phyloP scores from a whole-genome alignment of 2,888 invertebrate genomes.

The Scaptomyza parva region DNA sequence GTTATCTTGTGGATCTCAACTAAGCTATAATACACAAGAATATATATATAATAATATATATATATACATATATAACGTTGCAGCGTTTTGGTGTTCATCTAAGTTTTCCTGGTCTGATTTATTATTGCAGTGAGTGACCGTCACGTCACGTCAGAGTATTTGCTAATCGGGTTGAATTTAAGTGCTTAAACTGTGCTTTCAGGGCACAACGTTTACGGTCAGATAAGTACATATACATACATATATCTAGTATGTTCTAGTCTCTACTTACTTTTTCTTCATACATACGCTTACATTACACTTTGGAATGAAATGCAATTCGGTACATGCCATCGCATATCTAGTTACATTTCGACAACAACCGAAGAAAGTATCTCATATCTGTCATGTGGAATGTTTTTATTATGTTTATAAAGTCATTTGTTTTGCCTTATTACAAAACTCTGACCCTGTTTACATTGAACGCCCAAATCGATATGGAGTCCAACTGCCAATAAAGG shows the following conservation, averaged over 20 bases:
- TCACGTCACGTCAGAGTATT: conserved; percentile 35
- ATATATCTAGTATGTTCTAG: conserved; percentile 21
- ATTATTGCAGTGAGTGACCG: conserved; percentile 30
- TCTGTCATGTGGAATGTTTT: not conserved
- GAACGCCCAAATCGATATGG: conserved; percentile 1
- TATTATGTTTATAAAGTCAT: not conserved
- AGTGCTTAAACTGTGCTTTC: conserved; percentile 40
- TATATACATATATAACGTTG: conserved; percentile 2
- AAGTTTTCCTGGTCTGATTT: conserved; percentile 22
- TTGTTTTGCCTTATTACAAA: not conserved
- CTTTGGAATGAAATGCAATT: conserved; percentile 19
- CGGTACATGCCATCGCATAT: conserved; percentile 28
- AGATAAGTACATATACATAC: conserved; percentile 10
- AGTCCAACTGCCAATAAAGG: not conserved
- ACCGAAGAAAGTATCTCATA: conserved; percentile 13
- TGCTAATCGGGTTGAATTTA: conserved; percentile 41
- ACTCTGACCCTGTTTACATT: not conserved
- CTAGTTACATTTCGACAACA: conserved; percentile 39
- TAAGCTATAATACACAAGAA: conserved; percentile 8
- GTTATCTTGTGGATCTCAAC: conserved; percentile 29
- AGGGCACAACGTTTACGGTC: conserved; percentile 24
- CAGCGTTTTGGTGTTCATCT: conserved; percentile 27
- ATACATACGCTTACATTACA: conserved; percentile 6
- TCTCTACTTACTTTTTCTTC: conserved; percentile 17
- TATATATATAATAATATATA: conserved; percentile 4